Evolutionary conservation across 2,888 invertebrate species (phyloP).

Genomic region (Dolomedes plantarius): DNA sequence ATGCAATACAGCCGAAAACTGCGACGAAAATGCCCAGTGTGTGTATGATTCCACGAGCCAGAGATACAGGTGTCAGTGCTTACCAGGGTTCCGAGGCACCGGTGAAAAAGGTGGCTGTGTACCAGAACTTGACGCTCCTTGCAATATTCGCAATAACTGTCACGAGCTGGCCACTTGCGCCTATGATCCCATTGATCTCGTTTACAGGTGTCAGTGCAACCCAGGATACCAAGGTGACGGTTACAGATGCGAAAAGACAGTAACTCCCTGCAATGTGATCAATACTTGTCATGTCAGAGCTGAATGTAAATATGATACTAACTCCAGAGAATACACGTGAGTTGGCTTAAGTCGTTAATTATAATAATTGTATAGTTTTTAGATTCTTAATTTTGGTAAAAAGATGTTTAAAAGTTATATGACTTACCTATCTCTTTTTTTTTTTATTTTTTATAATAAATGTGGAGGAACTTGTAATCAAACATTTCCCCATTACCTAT

Average conservation of each 20-base stretch:
- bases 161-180: constrained; percentile 88
- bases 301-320: constrained; percentile 80
- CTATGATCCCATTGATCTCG: constrained; percentile 78
- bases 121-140: constrained; percentile 79
- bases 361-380: too few species aligned
- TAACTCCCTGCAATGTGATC: constrained; percentile 75
- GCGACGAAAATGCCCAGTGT: constrained; percentile 73
- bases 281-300: constrained; percentile 78
- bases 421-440: too few species aligned
- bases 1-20: constrained; percentile 73
- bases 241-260: constrained; percentile 74
- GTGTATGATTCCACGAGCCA: constrained; percentile 78
- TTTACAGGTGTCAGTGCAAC: constrained; percentile 77
- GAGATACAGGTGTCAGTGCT: constrained; percentile 77
- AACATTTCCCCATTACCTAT: too few species aligned
- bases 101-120: constrained; percentile 74
- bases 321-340: constrained; percentile 38
- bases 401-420: too few species aligned
- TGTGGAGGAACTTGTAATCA: too few species aligned
- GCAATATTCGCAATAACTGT: constrained; percentile 86
- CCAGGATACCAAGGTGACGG: constrained; percentile 78
- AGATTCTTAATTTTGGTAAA: constrained; percentile 43
- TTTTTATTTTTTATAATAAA: too few species aligned
- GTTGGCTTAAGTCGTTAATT: too few species aligned
- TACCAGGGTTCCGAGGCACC: constrained; percentile 77